Base-by-base conservation (phyloP, 2,888 invertebrate genomes). In the Pinctada fucata region DNA sequence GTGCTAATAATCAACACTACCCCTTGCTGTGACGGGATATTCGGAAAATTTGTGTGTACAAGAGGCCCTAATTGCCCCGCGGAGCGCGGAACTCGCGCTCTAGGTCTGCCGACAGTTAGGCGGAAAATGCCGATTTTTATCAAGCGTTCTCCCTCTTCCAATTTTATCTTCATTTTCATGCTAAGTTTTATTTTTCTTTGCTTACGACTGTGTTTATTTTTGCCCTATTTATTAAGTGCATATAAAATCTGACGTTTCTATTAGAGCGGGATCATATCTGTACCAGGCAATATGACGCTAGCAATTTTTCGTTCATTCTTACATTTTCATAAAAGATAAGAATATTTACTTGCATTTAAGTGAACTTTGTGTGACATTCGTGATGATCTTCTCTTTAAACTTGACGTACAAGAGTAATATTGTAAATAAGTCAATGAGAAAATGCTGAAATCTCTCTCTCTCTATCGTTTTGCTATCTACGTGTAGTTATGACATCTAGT, bases 11-110 rank as follows among this genome's bases (percentile, higher is more conserved):
- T 64, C 47, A 31, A 50, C 76, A 75, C 58, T 66, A 50, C 80
- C 74, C 66, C 76, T 68, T 58, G 80, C 31, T 72, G 65, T 77
- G 68, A 50, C 71, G 72, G 76, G 80, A 13, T 58, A 80, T 77
- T 80, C 66, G 74, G 70, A 77, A 77, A 80, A 80, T 77, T 80
- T 80, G 80, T 80, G 80, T 77, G 77, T 77, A 80, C 73, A 77
- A 72, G 77, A 68, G 71, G n/a, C 74, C 70, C 77, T 80, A 80
- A 80, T 80, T 80, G 80, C 77, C 77, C 77, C 48, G 72, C 67
- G 69, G 80, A 63, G 74, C 64, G 75, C 68, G 75, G 75, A 71
- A 75, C 68, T 45, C 51, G 64, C 75, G 58, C 71, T 66, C 69
- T 67, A 58, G 66, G 71, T 49, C 72, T 66, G 77, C 68, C 77